Evolutionary conservation across 2,113 vertebrate genomes (phyloP).

Genomic region (Leucopternis melanops): DNA sequence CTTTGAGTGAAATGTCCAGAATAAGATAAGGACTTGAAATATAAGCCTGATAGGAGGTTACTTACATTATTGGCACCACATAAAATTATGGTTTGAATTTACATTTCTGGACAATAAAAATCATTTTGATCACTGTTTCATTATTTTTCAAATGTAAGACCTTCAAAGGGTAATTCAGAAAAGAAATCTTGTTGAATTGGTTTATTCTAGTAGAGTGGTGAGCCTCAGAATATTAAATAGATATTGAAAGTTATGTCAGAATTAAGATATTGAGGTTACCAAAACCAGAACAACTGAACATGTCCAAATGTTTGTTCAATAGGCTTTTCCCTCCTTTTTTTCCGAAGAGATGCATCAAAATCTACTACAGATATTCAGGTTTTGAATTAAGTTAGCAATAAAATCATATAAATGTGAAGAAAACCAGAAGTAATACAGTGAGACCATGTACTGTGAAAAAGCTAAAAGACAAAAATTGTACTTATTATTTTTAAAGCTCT

Average conservation of each 20-base stretch:
- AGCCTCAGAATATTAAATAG: neutral
- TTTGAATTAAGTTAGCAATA: neutral
- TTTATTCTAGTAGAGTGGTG: neutral
- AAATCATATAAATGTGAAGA: neutral
- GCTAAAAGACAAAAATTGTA: neutral
- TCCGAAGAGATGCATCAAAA: neutral
- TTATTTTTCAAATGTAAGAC: neutral
- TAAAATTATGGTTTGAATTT: neutral
- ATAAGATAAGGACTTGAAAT: neutral
- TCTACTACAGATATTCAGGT: neutral
- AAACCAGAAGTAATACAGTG: neutral
- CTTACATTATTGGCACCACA: neutral
- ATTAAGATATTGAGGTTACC: neutral
- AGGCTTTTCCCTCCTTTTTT: neutral
- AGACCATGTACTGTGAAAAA: neutral
- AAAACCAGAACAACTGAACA: neutral
- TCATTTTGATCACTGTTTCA: neutral
- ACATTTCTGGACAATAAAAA: neutral
- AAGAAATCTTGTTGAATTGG: neutral
- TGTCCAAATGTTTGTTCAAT: neutral
- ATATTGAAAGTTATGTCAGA: neutral
- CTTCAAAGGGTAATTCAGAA: neutral
- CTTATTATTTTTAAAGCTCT: neutral
- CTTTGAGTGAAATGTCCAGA: neutral
- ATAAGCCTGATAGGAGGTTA: neutral